Evolutionary conservation across 2,113 vertebrate genomes (phyloP).

Genomic region (Pygoscelis adeliae): DNA sequence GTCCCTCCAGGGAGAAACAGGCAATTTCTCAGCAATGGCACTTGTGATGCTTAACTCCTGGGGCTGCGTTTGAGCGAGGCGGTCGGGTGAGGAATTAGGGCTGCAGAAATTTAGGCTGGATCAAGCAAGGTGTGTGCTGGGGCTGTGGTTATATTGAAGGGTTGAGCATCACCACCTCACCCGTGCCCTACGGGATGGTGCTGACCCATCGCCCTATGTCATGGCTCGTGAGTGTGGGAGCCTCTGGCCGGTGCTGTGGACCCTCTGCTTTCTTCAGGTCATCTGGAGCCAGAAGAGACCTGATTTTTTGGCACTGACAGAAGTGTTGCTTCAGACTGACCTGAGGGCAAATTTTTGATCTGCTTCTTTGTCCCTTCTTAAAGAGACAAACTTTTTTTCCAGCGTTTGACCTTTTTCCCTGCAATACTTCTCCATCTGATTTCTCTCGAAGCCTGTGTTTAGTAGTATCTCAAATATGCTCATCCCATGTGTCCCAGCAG

Average conservation of each 20-base stretch:
- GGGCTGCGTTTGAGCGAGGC: not conserved
- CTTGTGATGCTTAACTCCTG: not conserved
- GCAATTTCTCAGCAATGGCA: fast-evolving
- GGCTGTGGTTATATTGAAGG: not conserved
- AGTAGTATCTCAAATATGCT: fast-evolving
- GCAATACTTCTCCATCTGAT: not conserved
- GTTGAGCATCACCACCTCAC: not conserved
- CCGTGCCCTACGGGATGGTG: not conserved
- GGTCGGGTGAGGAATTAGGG: not conserved
- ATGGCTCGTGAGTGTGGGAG: fast-evolving
- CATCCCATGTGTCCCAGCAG: not conserved
- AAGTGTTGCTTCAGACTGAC: conserved; percentile 17
- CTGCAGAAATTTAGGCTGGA: fast-evolving
- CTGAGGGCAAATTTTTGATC: not conserved
- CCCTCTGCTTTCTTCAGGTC: not conserved
- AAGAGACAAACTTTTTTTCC: not conserved
- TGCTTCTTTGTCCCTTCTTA: not conserved
- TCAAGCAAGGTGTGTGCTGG: not conserved
- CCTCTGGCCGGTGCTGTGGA: fast-evolving
- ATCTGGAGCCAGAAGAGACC: not conserved
- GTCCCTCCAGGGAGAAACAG: not conserved
- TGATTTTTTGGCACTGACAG: not conserved
- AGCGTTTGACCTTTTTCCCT: not conserved
- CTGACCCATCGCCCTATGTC: not conserved
- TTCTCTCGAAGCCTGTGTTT: not conserved